These are phyloP conservation scores for Dasypolia templi DNA, from an alignment of 2,888 invertebrate species.

Conservation along the genomic window DNA sequence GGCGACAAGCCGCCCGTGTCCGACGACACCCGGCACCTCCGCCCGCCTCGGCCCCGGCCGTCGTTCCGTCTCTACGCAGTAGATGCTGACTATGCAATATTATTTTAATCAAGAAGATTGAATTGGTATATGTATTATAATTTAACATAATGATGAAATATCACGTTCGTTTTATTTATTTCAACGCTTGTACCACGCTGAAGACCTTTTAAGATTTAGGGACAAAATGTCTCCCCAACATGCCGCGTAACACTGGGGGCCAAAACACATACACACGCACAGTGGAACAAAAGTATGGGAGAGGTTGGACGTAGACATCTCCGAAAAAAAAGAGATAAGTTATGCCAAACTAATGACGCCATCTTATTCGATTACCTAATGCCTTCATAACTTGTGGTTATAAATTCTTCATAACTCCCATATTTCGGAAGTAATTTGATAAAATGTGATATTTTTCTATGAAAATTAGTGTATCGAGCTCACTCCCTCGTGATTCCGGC, in stretches of 20 bases:
- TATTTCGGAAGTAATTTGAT: too few species aligned
- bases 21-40: background rate
- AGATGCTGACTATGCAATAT: constrained; percentile 45
- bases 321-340: too few species aligned
- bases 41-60: background rate
- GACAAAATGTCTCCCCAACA: background rate
- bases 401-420: too few species aligned
- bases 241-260: background rate
- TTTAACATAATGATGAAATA: constrained; percentile 27
- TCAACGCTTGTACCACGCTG: background rate
- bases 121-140: constrained; percentile 49
- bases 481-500: too few species aligned
- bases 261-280: too few species aligned
- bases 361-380: too few species aligned
- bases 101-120: constrained; percentile 48
- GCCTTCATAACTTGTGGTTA: too few species aligned
- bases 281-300: too few species aligned
- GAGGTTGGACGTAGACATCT: too few species aligned
- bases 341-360: too few species aligned
- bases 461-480: too few species aligned
- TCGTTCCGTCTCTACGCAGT: constrained; percentile 25
- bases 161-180: constrained; percentile 28
- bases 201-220: background rate
- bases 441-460: too few species aligned
- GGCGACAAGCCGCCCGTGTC: background rate